phyloP scores from a whole-genome alignment of 35 echinoderm and acorn worm species.

The Apostichopus californicus region DNA sequence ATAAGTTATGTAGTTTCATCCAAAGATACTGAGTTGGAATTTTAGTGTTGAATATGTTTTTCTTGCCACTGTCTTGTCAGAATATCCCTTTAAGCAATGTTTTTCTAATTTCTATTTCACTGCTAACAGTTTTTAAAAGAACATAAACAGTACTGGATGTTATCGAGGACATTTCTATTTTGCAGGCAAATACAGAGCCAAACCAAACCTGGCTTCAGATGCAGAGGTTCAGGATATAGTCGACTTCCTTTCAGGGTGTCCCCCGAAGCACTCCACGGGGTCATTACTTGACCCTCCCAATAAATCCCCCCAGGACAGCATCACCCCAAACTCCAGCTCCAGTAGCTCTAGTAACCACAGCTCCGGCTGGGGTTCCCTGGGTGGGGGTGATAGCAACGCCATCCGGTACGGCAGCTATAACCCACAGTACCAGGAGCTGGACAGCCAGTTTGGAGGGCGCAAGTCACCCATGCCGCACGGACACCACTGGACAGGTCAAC shows the following conservation, averaged over 20 bases:
- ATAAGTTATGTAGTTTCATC: too few species aligned
- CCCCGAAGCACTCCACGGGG: constrained; percentile 22
- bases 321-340: constrained; percentile 64
- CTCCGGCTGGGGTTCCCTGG: constrained; percentile 48
- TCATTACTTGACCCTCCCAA: constrained; percentile 40
- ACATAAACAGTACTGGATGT: too few species aligned
- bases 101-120: neutral
- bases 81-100: neutral
- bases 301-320: constrained; percentile 58
- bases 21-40: too few species aligned
- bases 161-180: neutral
- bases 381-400: constrained; percentile 45
- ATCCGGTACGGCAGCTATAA: constrained; percentile 78
- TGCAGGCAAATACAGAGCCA: constrained; percentile 39
- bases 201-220: constrained; percentile 72
- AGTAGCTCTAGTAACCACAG: constrained; percentile 68
- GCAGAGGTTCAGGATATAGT: constrained; percentile 81
- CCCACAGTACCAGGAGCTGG: constrained; percentile 67
- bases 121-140: too few species aligned
- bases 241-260: constrained; percentile 79
- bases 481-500: constrained; percentile 29
- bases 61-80: neutral
- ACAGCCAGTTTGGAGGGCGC: constrained; percentile 25
- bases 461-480: constrained; percentile 23
- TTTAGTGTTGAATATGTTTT: too few species aligned